Evolutionary conservation across 2,888 invertebrate genomes (phyloP).

Genomic region (Tethea ocularis): DNA sequence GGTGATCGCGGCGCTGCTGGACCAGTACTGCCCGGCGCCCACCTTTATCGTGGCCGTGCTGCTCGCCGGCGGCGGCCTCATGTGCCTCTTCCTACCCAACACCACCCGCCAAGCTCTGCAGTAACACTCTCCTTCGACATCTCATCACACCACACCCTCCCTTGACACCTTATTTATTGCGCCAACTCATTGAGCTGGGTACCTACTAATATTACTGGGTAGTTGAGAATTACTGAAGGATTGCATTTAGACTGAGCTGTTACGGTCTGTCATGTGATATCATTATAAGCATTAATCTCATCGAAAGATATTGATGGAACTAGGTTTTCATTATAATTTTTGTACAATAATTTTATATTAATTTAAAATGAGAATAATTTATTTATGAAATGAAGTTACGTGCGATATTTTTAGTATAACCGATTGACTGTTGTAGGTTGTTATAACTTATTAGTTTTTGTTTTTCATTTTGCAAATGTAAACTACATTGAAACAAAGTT

Average conservation of each 20-base stretch:
- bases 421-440: constrained; percentile 58
- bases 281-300: constrained; percentile 38
- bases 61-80: constrained; percentile 93
- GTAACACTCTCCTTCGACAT: constrained; percentile 50
- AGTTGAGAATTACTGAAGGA: constrained; percentile 3
- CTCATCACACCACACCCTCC: not conserved
- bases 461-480: constrained; percentile 32
- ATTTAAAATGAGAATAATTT: constrained; percentile 43
- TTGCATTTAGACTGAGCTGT: constrained; percentile 17
- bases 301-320: constrained; percentile 61
- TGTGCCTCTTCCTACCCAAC: constrained; percentile 94
- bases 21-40: constrained; percentile 95
- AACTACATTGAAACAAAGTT: constrained; percentile 44
- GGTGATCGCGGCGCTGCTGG: constrained; percentile 93
- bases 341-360: constrained; percentile 67
- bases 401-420: constrained; percentile 40
- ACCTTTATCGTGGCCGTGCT: constrained; percentile 95
- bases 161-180: constrained; percentile 16
- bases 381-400: constrained; percentile 52
- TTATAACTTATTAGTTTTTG: constrained; percentile 45
- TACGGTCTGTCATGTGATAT: constrained; percentile 45
- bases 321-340: constrained; percentile 63
- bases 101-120: constrained; percentile 91
- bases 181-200: constrained; percentile 5
- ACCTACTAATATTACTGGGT: not conserved